These are phyloP conservation scores for Anabas testudineus DNA, from an alignment of 2,797 vertebrate genomes.

Conservation along the genomic window DNA sequence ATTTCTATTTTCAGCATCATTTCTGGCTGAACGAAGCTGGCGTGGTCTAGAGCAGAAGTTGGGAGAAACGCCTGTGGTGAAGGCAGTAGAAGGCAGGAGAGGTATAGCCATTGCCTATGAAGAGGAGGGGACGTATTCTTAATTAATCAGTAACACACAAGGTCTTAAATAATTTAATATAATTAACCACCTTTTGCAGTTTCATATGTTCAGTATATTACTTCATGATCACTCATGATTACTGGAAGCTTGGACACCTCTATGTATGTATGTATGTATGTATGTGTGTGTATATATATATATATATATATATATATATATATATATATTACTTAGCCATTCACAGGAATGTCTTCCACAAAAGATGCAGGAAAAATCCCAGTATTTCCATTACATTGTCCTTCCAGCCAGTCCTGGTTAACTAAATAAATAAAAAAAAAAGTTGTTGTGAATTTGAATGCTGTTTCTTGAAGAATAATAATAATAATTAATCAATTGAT, in stretches of 20 bases:
- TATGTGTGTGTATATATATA: too few relatives aligned
- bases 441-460: not conserved
- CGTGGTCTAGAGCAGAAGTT: slow-evolving; percentile 89
- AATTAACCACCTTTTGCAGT: too few relatives aligned
- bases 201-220: not conserved
- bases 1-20: slow-evolving; percentile 85
- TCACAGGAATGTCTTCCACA: slow-evolving; percentile 74
- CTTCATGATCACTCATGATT: too few relatives aligned
- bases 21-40: slow-evolving; percentile 92
- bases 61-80: slow-evolving; percentile 88
- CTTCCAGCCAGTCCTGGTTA: slow-evolving; percentile 95
- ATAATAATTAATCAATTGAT: too few relatives aligned
- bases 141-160: not conserved
- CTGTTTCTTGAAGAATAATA: not conserved
- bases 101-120: slow-evolving; percentile 97
- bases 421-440: slow-evolving; percentile 84
- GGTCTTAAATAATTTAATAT: not conserved
- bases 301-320: too few relatives aligned
- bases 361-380: slow-evolving; percentile 95
- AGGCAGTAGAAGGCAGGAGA: slow-evolving; percentile 89
- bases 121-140: slow-evolving; percentile 81
- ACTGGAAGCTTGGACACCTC: slow-evolving; percentile 3
- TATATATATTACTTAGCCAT: too few relatives aligned
- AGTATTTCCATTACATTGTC: slow-evolving; percentile 87
- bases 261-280: too few relatives aligned